Conservation (phyloP, 2,797 vertebrate genomes). For the Pristis pectinata region DNA sequence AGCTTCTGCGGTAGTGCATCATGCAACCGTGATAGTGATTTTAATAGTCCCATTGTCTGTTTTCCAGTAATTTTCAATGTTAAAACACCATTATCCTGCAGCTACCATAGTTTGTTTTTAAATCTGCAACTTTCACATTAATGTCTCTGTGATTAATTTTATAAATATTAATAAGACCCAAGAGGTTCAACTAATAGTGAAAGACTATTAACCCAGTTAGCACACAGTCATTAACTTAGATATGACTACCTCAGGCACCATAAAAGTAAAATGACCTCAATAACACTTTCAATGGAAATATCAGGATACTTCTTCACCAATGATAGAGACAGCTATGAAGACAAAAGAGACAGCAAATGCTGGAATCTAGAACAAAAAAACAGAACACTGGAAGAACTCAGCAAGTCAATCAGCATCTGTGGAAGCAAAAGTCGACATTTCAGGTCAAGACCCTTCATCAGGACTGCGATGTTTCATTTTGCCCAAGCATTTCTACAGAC, state of each 20-base stretch:
- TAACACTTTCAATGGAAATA: not conserved
- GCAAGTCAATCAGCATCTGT: too few species aligned
- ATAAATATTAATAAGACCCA: constrained; percentile 34
- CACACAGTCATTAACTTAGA: constrained; percentile 29
- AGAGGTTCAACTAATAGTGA: constrained; percentile 23
- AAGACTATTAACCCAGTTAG: constrained; percentile 27
- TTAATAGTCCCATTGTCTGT: constrained; percentile 9
- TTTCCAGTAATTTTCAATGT: not conserved
- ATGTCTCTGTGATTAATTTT: constrained; percentile 36
- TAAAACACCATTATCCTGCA: not conserved
- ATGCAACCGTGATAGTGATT: not conserved
- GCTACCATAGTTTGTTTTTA: constrained; percentile 8
- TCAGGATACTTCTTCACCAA: not conserved
- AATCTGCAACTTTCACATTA: constrained; percentile 5
- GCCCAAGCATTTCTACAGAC: not conserved
- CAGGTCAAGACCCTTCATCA: too few species aligned
- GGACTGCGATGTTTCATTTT: not conserved
- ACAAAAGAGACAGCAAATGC: too few species aligned
- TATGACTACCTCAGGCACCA: constrained; percentile 15
- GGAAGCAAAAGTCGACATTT: too few species aligned
- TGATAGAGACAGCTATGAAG: not conserved
- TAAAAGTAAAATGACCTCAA: constrained; percentile 27
- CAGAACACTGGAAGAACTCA: too few species aligned
- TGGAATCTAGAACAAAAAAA: too few species aligned
- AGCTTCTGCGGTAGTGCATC: not conserved